Base-by-base conservation (phyloP, 2,888 invertebrate species). In the Agrochola lychnidis region DNA sequence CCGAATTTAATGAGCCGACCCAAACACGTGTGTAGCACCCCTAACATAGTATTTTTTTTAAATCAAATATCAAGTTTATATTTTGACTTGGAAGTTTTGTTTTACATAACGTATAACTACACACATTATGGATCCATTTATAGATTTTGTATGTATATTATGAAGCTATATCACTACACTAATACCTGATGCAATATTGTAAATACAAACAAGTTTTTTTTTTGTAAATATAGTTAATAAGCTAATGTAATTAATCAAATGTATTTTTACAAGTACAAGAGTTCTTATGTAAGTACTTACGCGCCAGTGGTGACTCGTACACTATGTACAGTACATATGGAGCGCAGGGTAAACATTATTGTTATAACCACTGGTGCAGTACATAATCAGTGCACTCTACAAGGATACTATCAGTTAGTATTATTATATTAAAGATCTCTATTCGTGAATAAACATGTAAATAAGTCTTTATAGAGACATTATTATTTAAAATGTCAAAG, bases 211-310 rank as follows among this genome's bases (percentile, higher is more conserved):
- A 51, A 59, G 19, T 19, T 57, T 22, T 42, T 56, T 70, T 57
- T 22, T 79, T 82, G 79, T 82, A 82, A 62, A 79, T 79, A 76
- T 82, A 64, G 68, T 36, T 36, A 16, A 12, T 78, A 73, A 82
- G 79, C 48, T 73, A 79, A 70, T 79, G 36, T 73, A 68, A 79
- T 62, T 14, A 79, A 57, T 53, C 0, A 61, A 51, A 73, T 68
- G 14, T 79, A 76, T 73, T 76, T 81, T 73, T 56, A 30, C n/a
- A 62, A 82, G 82, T 76, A 82, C 82, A 82, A 72, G 59, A 51
- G 12, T 42, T 68, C 16, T 53, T 42, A 57, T 53, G 73, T 73
- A 70, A 73, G 56, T 53, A 66, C 3, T 51, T 2, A 5, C n/a
- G 22, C 78, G 64, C 14, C 68, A 71, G 57, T 51, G 70, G 48